Percentiles rank a stretch among this genome's conserved stretches.
Evolutionary conservation across 2,797 vertebrate genomes (phyloP).

Genomic region (Monodelphis domestica): DNA sequence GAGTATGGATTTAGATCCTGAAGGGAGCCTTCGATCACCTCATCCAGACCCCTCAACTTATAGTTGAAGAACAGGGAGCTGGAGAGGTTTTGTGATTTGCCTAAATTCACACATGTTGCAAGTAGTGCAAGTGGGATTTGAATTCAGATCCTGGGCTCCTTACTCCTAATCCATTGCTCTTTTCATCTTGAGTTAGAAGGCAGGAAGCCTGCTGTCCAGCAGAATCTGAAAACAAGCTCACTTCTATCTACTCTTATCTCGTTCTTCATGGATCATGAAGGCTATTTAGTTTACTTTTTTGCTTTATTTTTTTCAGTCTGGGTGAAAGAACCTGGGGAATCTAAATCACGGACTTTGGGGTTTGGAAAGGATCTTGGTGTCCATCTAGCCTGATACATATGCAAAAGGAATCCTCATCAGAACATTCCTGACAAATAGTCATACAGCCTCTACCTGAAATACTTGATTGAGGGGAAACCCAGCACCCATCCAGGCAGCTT

Average conservation of each 20-base stretch:
- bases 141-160: not conserved
- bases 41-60: not conserved
- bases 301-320: not conserved
- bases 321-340: not conserved
- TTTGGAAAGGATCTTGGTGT: not conserved
- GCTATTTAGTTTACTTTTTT: not conserved
- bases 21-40: accelerated
- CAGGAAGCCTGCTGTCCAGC: not conserved
- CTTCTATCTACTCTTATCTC: not conserved
- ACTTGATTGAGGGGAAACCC: not conserved
- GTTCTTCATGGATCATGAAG: not conserved
- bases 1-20: not conserved
- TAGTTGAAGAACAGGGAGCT: not conserved
- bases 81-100: not conserved
- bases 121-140: not conserved
- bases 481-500: not conserved
- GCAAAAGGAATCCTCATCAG: not conserved
- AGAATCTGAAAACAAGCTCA: not conserved
- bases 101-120: not conserved
- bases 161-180: not conserved
- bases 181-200: not conserved
- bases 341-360: not conserved
- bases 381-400: not conserved
- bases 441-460: not conserved
- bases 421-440: not conserved